Evolutionary conservation across 2,888 invertebrate species (phyloP).

Genomic region (Hemaris fuciformis): DNA sequence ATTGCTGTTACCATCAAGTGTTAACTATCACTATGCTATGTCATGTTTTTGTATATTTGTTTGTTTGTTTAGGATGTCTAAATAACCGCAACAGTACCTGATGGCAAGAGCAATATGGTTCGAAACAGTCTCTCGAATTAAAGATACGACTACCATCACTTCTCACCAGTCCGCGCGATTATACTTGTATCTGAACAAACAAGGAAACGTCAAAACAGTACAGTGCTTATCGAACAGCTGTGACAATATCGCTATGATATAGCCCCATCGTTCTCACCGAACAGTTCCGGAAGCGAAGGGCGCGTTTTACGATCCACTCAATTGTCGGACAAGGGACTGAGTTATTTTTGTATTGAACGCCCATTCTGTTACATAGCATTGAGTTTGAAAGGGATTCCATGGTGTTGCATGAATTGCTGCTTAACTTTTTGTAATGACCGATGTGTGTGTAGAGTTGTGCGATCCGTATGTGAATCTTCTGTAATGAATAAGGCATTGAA

Average conservation of each 20-base stretch:
- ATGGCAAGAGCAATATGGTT: too few species aligned
- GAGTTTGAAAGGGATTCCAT: neutral
- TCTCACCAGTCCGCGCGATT: neutral
- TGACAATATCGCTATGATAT: neutral
- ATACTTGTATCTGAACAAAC: neutral
- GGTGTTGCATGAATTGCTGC: neutral
- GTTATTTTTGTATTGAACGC: neutral
- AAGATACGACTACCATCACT: neutral
- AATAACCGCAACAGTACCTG: too few species aligned
- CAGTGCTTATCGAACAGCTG: neutral
- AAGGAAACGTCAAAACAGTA: neutral
- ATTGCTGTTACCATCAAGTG: too few species aligned
- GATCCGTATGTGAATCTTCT: too few species aligned
- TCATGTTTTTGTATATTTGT: too few species aligned
- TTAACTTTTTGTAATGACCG: too few species aligned
- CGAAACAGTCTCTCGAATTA: too few species aligned
- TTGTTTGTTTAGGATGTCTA: too few species aligned
- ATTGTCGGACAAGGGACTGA: slow-evolving; percentile 34
- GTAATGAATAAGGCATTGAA: too few species aligned
- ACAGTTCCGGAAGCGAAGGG: slow-evolving; percentile 19
- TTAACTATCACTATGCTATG: too few species aligned
- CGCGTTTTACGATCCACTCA: slow-evolving; percentile 46
- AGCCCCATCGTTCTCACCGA: neutral
- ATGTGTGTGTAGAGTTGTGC: too few species aligned
- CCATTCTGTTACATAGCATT: neutral